phyloP scores from a whole-genome alignment of 2,113 vertebrate genomes.

The Coracopsis vasa region DNA sequence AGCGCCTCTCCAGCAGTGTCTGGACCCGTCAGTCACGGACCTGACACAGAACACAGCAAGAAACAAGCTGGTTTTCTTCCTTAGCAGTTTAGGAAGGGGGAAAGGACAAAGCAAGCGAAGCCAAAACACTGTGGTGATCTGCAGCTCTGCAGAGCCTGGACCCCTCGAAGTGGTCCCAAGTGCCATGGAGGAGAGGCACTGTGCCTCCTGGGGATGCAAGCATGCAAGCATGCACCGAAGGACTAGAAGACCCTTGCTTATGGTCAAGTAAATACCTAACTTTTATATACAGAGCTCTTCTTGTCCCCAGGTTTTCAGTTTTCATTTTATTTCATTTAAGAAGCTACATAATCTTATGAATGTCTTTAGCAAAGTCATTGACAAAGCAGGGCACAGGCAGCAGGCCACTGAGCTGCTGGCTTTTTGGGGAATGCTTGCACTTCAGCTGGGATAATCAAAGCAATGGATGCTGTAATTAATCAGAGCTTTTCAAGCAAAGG shows the following conservation, averaged over 20 bases:
- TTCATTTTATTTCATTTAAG: not conserved
- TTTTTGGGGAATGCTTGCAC: rapidly evolving
- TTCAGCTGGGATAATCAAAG: not conserved
- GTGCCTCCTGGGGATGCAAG: rapidly evolving
- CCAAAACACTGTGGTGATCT: not conserved
- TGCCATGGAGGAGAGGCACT: not conserved
- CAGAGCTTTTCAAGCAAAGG: not conserved
- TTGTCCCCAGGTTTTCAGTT: not conserved
- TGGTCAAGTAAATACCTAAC: no score
- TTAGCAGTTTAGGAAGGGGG: not conserved
- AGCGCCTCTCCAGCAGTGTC: not conserved
- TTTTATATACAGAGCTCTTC: not conserved
- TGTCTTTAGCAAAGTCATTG: not conserved
- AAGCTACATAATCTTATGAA: not conserved
- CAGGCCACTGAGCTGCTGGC: not conserved
- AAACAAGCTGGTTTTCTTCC: not conserved
- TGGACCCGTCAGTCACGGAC: rapidly evolving
- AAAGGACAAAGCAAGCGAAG: not conserved
- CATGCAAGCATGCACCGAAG: rapidly evolving
- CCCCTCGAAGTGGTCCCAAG: not conserved
- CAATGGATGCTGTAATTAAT: not conserved
- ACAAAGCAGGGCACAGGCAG: not conserved
- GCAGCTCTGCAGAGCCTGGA: not conserved
- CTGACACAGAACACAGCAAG: rapidly evolving
- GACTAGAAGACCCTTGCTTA: not conserved